A percentile compares a stretch with the other conserved stretches of the same genome.
Conservation (phyloP, 2,113 vertebrate species). For the Lepus americanus region DNA sequence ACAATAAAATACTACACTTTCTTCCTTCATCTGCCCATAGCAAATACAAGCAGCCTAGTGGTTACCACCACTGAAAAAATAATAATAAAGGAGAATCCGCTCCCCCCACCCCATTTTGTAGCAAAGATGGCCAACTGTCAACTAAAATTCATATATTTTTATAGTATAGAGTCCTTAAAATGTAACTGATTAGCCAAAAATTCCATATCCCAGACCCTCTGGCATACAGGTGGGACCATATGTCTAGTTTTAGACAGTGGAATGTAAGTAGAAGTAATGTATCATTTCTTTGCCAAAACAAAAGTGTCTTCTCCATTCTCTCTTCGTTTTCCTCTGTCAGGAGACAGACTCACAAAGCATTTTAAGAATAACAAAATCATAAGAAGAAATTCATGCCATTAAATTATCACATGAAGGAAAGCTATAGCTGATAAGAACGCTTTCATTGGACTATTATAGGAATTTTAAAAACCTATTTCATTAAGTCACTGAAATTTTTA, state of each 20-base stretch:
- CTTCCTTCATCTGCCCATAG: neutral
- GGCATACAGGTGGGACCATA: neutral
- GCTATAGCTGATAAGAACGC: neutral
- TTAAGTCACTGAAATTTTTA: slow-evolving; percentile 40
- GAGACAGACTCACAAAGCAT: neutral
- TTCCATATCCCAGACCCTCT: neutral
- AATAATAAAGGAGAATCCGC: neutral
- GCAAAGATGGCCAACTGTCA: neutral
- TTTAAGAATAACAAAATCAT: neutral
- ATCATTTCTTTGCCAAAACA: neutral
- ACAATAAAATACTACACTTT: neutral
- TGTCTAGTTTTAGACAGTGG: neutral
- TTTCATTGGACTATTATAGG: neutral
- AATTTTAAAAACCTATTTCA: slow-evolving; percentile 48
- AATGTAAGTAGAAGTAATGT: neutral
- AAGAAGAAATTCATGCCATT: neutral
- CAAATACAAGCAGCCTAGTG: slow-evolving; percentile 19
- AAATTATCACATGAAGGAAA: slow-evolving; percentile 12
- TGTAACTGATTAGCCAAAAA: neutral
- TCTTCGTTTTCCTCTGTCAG: neutral
- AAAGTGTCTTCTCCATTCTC: slow-evolving; percentile 1
- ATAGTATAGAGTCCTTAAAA: neutral
- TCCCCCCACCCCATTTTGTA: neutral
- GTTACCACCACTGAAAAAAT: neutral
- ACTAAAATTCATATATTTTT: neutral